Conservation (phyloP, 1,140 invertebrate genomes). For the Trichomalopsis sarcophagae region DNA sequence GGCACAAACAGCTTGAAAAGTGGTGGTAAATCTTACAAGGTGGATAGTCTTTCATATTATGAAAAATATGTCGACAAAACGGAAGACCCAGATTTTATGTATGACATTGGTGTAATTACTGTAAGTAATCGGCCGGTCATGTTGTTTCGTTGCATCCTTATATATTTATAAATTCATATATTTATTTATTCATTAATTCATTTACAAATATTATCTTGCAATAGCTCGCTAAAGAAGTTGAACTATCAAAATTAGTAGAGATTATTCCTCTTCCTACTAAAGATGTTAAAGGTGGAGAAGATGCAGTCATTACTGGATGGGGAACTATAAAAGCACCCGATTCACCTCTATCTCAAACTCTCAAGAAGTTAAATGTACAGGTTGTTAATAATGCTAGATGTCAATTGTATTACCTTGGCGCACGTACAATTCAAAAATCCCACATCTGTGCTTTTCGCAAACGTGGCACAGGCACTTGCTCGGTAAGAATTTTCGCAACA, state of each 20-base stretch:
- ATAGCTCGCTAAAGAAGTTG: constrained; percentile 38
- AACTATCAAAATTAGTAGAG: not conserved
- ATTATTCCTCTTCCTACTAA: constrained; percentile 25
- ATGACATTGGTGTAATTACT: constrained; percentile 49
- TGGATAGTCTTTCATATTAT: not conserved
- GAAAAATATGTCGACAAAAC: not conserved
- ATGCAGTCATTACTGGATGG: constrained; percentile 45
- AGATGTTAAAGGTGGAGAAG: not conserved
- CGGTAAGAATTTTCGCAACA: constrained; percentile 6
- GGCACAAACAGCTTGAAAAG: constrained; percentile 24
- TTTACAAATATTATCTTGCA: not conserved
- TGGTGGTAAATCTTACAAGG: constrained; percentile 31
- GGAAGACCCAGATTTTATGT: not conserved
- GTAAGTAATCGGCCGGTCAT: constrained; percentile 21
- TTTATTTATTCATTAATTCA: not conserved
- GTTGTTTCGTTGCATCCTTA: not conserved
- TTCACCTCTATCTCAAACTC: not conserved
- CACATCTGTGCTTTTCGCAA: constrained; percentile 36
- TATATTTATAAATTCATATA: not conserved
- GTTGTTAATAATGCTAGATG: not conserved
- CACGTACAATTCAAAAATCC: not conserved
- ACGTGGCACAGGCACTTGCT: constrained; percentile 38
- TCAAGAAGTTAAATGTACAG: not conserved
- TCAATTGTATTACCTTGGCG: not conserved
- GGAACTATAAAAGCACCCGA: not conserved